Conservation (phyloP, 2,797 vertebrate species). For the Chelon auratus region DNA sequence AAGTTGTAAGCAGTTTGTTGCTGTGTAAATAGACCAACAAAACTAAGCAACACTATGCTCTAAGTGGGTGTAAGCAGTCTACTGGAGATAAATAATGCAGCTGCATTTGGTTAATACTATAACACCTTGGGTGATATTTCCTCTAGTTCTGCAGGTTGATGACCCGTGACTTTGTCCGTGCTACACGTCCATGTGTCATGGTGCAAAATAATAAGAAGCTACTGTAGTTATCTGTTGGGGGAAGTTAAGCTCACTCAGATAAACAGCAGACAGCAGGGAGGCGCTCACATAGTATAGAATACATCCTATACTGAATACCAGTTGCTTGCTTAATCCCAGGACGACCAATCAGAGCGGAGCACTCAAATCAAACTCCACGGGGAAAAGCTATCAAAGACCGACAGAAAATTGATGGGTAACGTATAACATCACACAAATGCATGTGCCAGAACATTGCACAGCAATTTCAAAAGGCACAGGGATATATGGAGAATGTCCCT, state of each 20-base stretch:
- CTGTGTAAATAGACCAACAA: too few species aligned
- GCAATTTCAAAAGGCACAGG: background rate
- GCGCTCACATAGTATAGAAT: background rate
- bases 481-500: background rate
- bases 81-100: too few species aligned
- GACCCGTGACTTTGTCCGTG: slow-evolving; percentile 5
- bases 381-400: slow-evolving; percentile 15
- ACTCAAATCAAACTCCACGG: slow-evolving; percentile 39
- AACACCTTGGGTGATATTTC: background rate
- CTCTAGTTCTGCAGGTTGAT: slow-evolving; percentile 8
- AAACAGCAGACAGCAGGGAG: background rate
- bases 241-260: slow-evolving; percentile 1
- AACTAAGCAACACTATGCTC: too few species aligned
- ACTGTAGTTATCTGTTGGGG: slow-evolving; percentile 19
- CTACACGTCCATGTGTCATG: background rate
- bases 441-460: background rate
- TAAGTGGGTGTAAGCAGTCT: too few species aligned
- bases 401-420: slow-evolving; percentile 23
- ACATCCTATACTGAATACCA: background rate
- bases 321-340: background rate
- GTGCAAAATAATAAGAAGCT: slow-evolving; percentile 28
- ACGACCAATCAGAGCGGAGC: background rate
- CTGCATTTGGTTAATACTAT: background rate
- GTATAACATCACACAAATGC: background rate
- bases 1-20: too few species aligned